Conservation (phyloP, 2,113 vertebrate genomes). For the Axis porcinus region DNA sequence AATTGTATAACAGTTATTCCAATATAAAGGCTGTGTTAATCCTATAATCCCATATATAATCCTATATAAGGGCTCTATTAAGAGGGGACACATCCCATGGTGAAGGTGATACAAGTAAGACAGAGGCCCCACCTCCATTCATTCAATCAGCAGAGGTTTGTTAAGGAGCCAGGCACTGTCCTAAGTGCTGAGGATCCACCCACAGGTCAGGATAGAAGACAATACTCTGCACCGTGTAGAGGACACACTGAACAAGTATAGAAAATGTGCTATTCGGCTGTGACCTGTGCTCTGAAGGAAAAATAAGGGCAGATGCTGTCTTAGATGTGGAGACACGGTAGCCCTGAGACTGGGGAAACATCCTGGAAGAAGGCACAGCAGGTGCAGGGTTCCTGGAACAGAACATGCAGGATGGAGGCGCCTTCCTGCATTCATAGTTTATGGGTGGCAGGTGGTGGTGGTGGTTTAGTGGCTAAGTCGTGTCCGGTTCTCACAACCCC, state of each 20-base stretch:
- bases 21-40: too few species aligned
- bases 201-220: too few species aligned
- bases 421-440: neutral
- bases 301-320: too few species aligned
- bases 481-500: too few species aligned
- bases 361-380: neutral
- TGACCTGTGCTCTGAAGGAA: neutral
- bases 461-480: too few species aligned
- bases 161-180: too few species aligned
- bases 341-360: accelerated
- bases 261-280: accelerated
- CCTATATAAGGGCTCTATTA: too few species aligned
- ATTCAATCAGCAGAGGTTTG: neutral
- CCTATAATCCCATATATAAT: too few species aligned
- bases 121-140: neutral
- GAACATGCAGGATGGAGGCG: accelerated
- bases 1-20: too few species aligned
- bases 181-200: too few species aligned
- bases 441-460: neutral
- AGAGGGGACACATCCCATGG: neutral
- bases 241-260: accelerated
- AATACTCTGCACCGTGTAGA: too few species aligned
- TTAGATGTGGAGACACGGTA: accelerated
- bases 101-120: neutral
- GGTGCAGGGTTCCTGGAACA: neutral